Base-by-base conservation (phyloP, 2,888 invertebrate species). In the Pseudeuparius sepicola region DNA sequence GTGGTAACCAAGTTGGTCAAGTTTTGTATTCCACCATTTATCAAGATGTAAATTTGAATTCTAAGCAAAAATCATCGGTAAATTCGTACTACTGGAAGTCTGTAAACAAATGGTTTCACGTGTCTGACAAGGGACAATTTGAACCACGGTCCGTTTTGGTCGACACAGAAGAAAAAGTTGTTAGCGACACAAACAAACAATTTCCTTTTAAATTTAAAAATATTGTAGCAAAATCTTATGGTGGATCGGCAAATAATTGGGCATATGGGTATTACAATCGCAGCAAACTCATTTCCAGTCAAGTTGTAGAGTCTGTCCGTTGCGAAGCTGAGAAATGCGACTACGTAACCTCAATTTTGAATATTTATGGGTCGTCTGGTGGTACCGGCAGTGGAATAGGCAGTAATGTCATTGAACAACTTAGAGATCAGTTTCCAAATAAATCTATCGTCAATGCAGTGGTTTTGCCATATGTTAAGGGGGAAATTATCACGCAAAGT, bases 361-460 rank as follows among this genome's bases (percentile, higher is more conserved):
- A 57, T 34, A 48, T 68, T 9, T 55, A 65, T 12, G 65, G 68
- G 47, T 61, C 65, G 13, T 65, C 66, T 7, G 71, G 71, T 25
- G 70, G 71, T 9, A 70, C 70, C 2, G 71, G 71, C 11, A 68
- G 70, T 7, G 70, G 70, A 4, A 59, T 68, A 14, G 68, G 68
- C 4, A 65, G 66, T 45, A 57, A 48, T 43, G 51, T 65, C 14
- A 52, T 61, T 24, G 64, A 67, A 48, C 39, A 53, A 27, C 35
- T 70, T 4, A 52, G 60, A 2, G 55, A 65, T 26, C 60, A 64
- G 39, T 68, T 62, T 44, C 57, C 65, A 3, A 61, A 60, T n/a
- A 67, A 66, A 49, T 54, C 50, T 20, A 57, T 68, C 9, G 43
- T 64, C 4, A 59, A 56, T 36, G 52, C 56, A 16, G 48, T 66